Evolutionary conservation across 2,113 vertebrate species (phyloP), one percentile per base, ranked within the genome.

Genomic region (Gymnocephalus cernua): DNA sequence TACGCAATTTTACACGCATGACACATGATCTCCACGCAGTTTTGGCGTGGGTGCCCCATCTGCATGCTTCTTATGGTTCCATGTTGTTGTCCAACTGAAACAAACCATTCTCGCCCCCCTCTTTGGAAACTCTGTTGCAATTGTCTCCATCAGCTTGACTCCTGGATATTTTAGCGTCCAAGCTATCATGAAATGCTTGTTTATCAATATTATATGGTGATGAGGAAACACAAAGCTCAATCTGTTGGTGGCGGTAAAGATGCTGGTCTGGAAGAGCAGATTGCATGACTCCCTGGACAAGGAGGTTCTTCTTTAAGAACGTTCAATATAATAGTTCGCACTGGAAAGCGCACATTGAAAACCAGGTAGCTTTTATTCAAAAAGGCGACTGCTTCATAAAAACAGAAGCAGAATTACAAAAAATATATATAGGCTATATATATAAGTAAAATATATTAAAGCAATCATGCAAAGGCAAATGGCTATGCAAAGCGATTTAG

Each of bases 31-130:
- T 83, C 54, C 82, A 88, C 64, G 79, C 87, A 74, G 51, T 72
- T 87, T 86, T 84, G 77, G 92, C 92, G 91, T 94, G 88, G 91
- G 80, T 89, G 59, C 59, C 79, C 79, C 91, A 87, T 89, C 82
- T 92, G 89, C 84, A 86, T 85, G 76, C 57, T 41, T 80, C 50
- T 77, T 63, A 80, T 71, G 45, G 32, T 58, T 82, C 76, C 45
- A 62, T 29, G 61, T 69, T 82, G 62, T 79, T 44, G 67, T 80
- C 80, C 67, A 91, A 88, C 77, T 58, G 85, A 85, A 86, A 83
- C 23, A 62, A 44, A 54, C 57, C 44, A 59, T 19, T 23, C 27
- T 6, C 67, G 0, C 27, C 74, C 80, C 47, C 32, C 83, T 10
- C n/a, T 70, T 63, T 58, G 14, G 35, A 62, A 65, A 56, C 74